Percentiles rank a stretch among this genome's conserved stretches.
Evolutionary conservation across 2,797 vertebrate genomes (phyloP).

Genomic region (Lagorchestes hirsutus): DNA sequence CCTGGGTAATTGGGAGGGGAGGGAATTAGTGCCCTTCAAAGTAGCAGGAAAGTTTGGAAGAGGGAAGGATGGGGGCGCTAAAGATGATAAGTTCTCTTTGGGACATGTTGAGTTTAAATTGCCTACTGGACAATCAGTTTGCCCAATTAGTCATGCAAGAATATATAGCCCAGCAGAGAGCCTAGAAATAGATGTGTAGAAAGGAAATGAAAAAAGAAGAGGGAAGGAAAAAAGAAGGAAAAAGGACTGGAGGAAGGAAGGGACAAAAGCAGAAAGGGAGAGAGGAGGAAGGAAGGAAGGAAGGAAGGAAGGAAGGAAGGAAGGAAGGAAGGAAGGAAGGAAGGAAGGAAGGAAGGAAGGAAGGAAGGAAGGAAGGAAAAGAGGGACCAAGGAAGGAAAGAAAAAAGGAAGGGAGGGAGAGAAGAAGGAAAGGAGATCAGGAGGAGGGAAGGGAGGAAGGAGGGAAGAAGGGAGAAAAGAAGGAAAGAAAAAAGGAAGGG

Average conservation of each 20-base stretch:
- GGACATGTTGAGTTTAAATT: background rate
- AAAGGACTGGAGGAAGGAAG: no score
- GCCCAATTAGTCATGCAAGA: background rate
- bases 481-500: no score
- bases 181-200: background rate
- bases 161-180: background rate
- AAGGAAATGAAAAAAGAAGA: no score
- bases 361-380: background rate
- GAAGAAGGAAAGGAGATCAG: background rate
- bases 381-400: no score
- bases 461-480: no score
- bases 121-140: background rate
- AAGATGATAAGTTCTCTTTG: background rate
- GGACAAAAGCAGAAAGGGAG: no score
- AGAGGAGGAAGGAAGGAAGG: no score
- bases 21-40: background rate
- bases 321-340: no score
- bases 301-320: no score
- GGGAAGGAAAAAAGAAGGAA: no score
- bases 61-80: no score
- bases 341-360: background rate
- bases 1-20: background rate
- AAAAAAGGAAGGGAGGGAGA: background rate
- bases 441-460: background rate
- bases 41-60: background rate